A percentile compares a stretch with the other conserved stretches of the same genome.
phyloP scores from a whole-genome alignment of 2,888 invertebrate genomes.

The Sarcophaga variegata region DNA sequence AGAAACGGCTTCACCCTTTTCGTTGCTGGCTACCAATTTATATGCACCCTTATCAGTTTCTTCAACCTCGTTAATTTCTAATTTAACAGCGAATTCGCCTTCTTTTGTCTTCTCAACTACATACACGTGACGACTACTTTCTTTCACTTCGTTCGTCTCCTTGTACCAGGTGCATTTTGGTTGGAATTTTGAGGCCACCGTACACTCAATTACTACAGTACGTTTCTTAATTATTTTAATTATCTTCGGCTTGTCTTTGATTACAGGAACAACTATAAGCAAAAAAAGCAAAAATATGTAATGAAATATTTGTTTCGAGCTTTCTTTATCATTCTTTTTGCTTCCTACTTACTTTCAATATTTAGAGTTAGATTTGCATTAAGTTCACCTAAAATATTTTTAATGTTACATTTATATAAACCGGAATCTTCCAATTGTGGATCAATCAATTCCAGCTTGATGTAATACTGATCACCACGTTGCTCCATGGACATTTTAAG shows the following conservation, averaged over 20 bases:
- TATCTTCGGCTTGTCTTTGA: constrained; percentile 95
- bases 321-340: not conserved
- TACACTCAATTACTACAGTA: constrained; percentile 96
- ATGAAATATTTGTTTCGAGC: not conserved
- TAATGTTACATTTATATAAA: constrained; percentile 98
- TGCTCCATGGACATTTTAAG: constrained; percentile 90
- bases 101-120: constrained; percentile 82
- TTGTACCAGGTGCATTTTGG: constrained; percentile 97
- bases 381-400: constrained; percentile 97
- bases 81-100: constrained; percentile 94
- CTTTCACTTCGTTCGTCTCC: constrained; percentile 89
- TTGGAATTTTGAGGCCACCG: constrained; percentile 95
- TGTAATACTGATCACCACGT: constrained; percentile 90
- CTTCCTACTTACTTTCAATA: constrained; percentile 92
- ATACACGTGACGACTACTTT: constrained; percentile 83
- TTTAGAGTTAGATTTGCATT: constrained; percentile 98
- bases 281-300: not conserved
- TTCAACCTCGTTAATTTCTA: constrained; percentile 93
- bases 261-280: constrained; percentile 92
- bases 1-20: constrained; percentile 95
- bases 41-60: constrained; percentile 93
- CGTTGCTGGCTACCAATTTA: constrained; percentile 94
- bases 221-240: constrained; percentile 95
- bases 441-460: constrained; percentile 93
- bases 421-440: constrained; percentile 98